Base-by-base conservation (phyloP, 2,797 vertebrate species). In the Brotula barbata region DNA sequence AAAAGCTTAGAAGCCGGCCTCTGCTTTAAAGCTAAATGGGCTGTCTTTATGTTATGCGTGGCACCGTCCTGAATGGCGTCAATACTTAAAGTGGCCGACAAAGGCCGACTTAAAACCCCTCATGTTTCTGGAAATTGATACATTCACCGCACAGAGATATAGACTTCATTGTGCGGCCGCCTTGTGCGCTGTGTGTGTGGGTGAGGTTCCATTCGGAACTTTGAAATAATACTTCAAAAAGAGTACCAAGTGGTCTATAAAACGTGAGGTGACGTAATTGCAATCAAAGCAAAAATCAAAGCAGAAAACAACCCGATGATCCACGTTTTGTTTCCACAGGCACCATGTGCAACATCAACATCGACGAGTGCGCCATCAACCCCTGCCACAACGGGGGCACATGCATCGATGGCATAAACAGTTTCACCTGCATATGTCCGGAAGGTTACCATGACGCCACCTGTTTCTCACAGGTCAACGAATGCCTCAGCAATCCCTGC, bases 311-410 rank as follows among this genome's bases (percentile, higher is more conserved):
- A 13, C n/a, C 3, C 1, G 11, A 43, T 15, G 11, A 2, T 36
- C 19, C 2, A 5, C n/a, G 50, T 1, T 3, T 48, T 34, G 21
- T 3, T 36, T 21, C 0, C 2, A 21, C 81, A 99, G 97, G 96
- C 2, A 92, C 87, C 31, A 95, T 96, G 95, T 99, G 97, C 61
- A 95, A 92, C 77, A 87, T 96, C 72, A 94, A 99, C 85, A 94
- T 97, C 0, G 92, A 99, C 0, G 96, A 99, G 76, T 99, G 97
- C 4, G 91, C 92, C 10, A 91, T 85, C 73, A 90, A 89, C 82
- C 96, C 96, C 3, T 98, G 97, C 81, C 95, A 94, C 86, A 96
- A 98, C 0, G 97, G 96, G 0, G 97, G 95, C 69, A 97, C 94
- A 0, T 99, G 97, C 8, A 84, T 92, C 37, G 97, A 99, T 0